A percentile compares a stretch with the other conserved stretches of the same genome.
These are phyloP conservation scores for Pentalonia nigronervosa DNA, from an alignment of 1,140 invertebrate species.

Conservation along the genomic window DNA sequence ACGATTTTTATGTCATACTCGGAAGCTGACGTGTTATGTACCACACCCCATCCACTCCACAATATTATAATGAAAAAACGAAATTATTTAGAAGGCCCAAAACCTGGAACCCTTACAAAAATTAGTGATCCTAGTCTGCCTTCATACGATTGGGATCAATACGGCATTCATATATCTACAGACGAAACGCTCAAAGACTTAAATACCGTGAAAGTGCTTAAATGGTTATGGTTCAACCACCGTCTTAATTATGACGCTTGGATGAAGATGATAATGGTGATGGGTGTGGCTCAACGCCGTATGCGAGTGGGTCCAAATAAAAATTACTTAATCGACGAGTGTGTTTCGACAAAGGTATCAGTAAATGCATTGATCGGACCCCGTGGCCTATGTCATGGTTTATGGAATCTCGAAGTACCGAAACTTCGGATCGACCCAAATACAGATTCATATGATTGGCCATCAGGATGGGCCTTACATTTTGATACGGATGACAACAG, in stretches of 20 bases:
- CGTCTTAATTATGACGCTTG: not conserved
- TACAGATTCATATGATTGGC: no score
- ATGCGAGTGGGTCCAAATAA: not conserved
- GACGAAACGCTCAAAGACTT: not conserved
- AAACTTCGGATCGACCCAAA: not conserved
- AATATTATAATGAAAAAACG: not conserved
- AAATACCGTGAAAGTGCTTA: not conserved
- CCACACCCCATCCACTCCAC: not conserved
- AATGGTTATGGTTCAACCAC: not conserved
- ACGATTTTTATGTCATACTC: not conserved
- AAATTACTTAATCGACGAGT: fast-evolving
- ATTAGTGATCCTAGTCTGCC: not conserved
- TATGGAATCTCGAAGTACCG: not conserved
- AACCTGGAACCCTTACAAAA: not conserved
- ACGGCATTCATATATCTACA: not conserved
- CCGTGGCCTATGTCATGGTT: not conserved
- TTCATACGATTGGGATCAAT: not conserved
- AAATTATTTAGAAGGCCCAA: not conserved
- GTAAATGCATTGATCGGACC: not conserved
- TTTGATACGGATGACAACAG: no score
- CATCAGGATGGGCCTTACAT: no score
- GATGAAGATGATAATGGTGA: not conserved
- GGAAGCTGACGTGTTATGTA: not conserved
- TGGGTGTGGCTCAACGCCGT: not conserved
- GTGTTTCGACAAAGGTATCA: not conserved